Evolutionary conservation across 2,797 vertebrate genomes (phyloP).

Genomic region (Epinephelus awoara): DNA sequence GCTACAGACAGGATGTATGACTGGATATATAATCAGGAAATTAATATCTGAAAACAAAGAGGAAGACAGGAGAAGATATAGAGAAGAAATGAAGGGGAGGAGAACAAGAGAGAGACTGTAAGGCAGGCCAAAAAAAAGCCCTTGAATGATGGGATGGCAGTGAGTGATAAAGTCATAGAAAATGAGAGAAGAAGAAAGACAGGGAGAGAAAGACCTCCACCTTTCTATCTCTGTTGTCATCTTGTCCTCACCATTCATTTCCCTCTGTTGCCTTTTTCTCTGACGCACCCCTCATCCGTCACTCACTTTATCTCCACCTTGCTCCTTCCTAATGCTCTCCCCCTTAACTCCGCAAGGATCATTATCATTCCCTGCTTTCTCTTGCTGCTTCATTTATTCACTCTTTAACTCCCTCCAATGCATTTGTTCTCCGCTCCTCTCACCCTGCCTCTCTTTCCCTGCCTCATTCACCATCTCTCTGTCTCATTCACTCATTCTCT

Average conservation of each 20-base stretch:
- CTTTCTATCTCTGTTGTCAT: slow-evolving; percentile 79
- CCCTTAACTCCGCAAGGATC: slow-evolving; percentile 67
- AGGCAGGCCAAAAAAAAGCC: neutral
- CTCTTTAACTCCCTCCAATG: slow-evolving; percentile 63
- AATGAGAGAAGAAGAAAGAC: slow-evolving; percentile 37
- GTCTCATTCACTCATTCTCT: slow-evolving; percentile 31
- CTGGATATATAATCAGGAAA: slow-evolving; percentile 26
- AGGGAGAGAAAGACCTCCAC: slow-evolving; percentile 55
- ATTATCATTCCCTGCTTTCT: slow-evolving; percentile 68
- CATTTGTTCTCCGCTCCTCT: slow-evolving; percentile 57
- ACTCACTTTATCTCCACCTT: slow-evolving; percentile 70
- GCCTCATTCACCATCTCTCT: slow-evolving; percentile 17
- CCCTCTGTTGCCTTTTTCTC: slow-evolving; percentile 45
- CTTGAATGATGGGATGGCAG: slow-evolving; percentile 43
- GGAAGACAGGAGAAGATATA: neutral
- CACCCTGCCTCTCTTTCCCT: neutral
- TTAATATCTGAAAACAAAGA: slow-evolving; percentile 11
- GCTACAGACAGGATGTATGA: neutral
- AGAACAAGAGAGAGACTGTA: slow-evolving; percentile 1
- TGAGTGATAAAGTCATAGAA: slow-evolving; percentile 53
- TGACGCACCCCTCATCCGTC: slow-evolving; percentile 68
- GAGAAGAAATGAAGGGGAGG: neutral
- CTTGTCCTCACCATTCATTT: slow-evolving; percentile 72
- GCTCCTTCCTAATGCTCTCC: slow-evolving; percentile 62
- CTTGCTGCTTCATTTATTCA: slow-evolving; percentile 74